Conservation (phyloP, 2,888 invertebrate genomes). For the Thereva nobilitata region DNA sequence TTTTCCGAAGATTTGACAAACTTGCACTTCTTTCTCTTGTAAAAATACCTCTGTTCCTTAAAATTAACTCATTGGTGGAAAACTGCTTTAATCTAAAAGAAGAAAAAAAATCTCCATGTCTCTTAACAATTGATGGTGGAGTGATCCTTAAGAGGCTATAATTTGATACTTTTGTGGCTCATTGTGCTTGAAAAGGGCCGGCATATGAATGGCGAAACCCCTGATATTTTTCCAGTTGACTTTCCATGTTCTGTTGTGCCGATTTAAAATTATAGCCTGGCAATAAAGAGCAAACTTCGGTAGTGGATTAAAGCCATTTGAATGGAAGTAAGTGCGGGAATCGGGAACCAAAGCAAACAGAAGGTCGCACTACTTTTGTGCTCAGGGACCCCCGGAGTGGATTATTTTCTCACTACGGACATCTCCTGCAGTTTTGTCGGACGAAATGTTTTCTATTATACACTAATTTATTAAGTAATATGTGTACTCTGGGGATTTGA, state of each 20-base stretch:
- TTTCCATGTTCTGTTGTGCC: conserved; percentile 22
- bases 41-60: background rate
- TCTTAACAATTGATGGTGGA: conserved; percentile 11
- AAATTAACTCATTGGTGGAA: conserved; percentile 29
- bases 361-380: conserved; percentile 20
- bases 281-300: conserved; percentile 32
- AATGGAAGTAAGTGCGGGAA: conserved; percentile 31
- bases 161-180: conserved; percentile 33
- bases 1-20: no score
- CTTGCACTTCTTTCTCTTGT: no score
- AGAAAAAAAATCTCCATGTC: conserved; percentile 4
- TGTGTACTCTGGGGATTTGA: no score
- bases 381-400: conserved; percentile 30
- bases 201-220: conserved; percentile 3
- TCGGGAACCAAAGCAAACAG: conserved; percentile 34
- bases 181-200: conserved; percentile 22
- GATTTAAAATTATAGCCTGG: conserved; percentile 27
- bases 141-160: conserved; percentile 13
- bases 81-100: conserved; percentile 18
- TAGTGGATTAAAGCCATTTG: conserved; percentile 19
- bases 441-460: conserved; percentile 9
- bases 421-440: conserved; percentile 9
- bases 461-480: conserved; percentile 1
- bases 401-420: conserved; percentile 24
- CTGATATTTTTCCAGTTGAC: conserved; percentile 28